Evolutionary conservation across 2,888 invertebrate species (phyloP).

Genomic region (Chironomus riparius): DNA sequence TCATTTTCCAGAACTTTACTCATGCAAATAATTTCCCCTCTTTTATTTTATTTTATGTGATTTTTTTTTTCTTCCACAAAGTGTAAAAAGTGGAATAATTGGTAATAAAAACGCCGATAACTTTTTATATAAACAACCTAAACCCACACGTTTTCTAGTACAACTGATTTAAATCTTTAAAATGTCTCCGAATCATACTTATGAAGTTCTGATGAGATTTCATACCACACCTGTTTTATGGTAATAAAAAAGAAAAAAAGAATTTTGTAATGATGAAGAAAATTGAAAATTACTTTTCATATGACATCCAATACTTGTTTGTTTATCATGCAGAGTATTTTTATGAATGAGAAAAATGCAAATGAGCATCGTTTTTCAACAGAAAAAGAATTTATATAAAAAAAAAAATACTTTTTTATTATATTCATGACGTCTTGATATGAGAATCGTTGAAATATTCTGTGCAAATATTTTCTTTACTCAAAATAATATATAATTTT

Average conservation of each 20-base stretch:
- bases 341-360: constrained; percentile 9
- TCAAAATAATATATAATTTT: too few relatives aligned
- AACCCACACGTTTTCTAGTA: neutral
- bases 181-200: neutral
- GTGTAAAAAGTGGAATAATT: too few relatives aligned
- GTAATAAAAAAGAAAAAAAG: neutral
- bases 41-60: too few relatives aligned
- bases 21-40: too few relatives aligned
- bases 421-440: neutral
- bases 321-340: neutral
- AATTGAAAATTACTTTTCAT: neutral
- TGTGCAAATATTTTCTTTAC: neutral
- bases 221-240: neutral
- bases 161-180: neutral
- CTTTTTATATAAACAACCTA: neutral
- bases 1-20: too few relatives aligned
- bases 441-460: neutral
- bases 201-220: neutral
- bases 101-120: too few relatives aligned
- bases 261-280: neutral
- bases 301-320: neutral
- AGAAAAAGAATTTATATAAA: neutral
- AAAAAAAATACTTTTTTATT: neutral
- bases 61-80: too few relatives aligned
- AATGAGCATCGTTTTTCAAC: neutral